A percentile compares a stretch with the other conserved stretches of the same genome.
Evolutionary conservation across 2,888 invertebrate species (phyloP).

Genomic region (Zygaena filipendulae): DNA sequence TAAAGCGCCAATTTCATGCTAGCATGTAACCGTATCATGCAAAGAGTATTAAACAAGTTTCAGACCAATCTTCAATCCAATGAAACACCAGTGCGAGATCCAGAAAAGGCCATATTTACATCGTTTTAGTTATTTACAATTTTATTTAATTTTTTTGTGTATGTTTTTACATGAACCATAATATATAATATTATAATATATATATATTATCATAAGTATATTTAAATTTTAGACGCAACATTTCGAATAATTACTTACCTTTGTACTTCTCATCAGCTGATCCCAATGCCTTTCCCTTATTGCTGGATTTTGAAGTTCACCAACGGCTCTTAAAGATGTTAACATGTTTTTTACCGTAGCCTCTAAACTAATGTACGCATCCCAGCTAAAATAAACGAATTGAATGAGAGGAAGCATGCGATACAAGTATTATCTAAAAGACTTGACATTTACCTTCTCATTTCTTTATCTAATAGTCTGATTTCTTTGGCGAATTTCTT

Average conservation of each 20-base stretch:
- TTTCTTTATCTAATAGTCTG: constrained; percentile 92
- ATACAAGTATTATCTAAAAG: no score
- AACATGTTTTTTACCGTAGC: constrained; percentile 96
- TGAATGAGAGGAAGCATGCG: no score
- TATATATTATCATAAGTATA: constrained; percentile 18
- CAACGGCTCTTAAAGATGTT: constrained; percentile 93
- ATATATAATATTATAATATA: constrained; percentile 19
- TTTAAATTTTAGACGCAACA: constrained; percentile 10
- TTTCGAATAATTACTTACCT: constrained; percentile 65
- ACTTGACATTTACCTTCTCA: constrained; percentile 71
- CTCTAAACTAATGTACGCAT: constrained; percentile 88
- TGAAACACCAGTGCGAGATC: constrained; percentile 22
- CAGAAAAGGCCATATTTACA: constrained; percentile 25
- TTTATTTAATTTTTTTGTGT: constrained; percentile 17
- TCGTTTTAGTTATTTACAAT: constrained; percentile 30
- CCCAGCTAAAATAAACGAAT: no score
- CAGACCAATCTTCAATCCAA: constrained; percentile 22
- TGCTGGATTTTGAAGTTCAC: constrained; percentile 95
- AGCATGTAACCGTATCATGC: no score
- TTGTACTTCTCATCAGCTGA: constrained; percentile 95
- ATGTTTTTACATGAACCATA: no score
- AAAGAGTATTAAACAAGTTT: constrained; percentile 22
- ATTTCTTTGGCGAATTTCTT: constrained; percentile 98
- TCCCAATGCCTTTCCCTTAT: constrained; percentile 97
- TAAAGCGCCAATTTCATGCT: no score